These are phyloP conservation scores for Xiphophorus couchianus DNA, from an alignment of 2,113 vertebrate species.

Conservation along the genomic window DNA sequence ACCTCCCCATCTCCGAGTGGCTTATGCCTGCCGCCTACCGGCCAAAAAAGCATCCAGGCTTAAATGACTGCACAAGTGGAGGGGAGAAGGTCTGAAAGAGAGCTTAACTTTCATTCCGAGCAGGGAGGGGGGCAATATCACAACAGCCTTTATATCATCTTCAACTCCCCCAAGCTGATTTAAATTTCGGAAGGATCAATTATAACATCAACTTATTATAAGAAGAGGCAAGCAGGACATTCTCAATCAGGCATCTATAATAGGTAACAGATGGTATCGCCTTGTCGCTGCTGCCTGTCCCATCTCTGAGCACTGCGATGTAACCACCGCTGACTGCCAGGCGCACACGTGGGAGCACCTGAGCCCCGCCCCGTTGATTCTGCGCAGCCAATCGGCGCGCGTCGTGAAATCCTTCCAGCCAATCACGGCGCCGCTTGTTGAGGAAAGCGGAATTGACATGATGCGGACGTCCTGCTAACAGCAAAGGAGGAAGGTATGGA, in stretches of 20 bases:
- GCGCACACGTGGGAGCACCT: conserved; percentile 21
- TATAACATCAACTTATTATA: conserved; percentile 34
- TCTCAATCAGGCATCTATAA: conserved; percentile 39
- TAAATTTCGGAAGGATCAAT: conserved; percentile 23
- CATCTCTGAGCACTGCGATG: neutral
- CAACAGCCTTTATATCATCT: conserved; percentile 8
- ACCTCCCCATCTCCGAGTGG: conserved; percentile 31
- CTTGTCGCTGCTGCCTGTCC: conserved; percentile 13
- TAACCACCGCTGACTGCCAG: conserved; percentile 8
- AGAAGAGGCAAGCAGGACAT: conserved; percentile 49
- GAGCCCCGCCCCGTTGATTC: conserved; percentile 25
- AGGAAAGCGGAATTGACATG: neutral
- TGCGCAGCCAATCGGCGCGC: conserved; percentile 22
- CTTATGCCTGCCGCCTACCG: conserved; percentile 66
- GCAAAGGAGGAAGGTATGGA: conserved; percentile 60
- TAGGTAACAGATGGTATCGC: conserved; percentile 53
- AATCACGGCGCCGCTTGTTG: conserved; percentile 61
- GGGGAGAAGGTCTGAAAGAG: neutral
- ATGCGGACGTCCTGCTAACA: conserved; percentile 45
- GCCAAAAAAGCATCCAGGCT: conserved; percentile 6
- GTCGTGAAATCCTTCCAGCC: conserved; percentile 3
- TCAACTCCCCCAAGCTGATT: neutral
- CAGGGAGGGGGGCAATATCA: conserved; percentile 2
- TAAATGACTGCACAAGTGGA: conserved; percentile 7
- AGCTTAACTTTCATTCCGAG: neutral